phyloP scores from a whole-genome alignment of 1,140 invertebrate species.

The Akabosia matsudoensis region DNA sequence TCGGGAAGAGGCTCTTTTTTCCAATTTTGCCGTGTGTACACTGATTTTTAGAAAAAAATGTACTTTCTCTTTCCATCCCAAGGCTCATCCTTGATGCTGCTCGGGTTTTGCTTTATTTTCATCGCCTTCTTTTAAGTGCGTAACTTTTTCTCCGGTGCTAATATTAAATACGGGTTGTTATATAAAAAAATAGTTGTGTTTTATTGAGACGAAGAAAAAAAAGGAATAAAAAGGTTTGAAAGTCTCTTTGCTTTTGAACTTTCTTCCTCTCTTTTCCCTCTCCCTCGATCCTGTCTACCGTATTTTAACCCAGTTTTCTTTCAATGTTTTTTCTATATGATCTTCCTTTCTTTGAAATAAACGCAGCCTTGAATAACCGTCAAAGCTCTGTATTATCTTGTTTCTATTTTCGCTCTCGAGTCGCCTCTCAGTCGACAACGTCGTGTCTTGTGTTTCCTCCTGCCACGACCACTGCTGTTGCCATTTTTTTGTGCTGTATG shows the following conservation, averaged over 20 bases:
- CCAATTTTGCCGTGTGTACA: background rate
- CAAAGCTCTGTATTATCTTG: background rate
- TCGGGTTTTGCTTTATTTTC: background rate
- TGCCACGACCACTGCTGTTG: background rate
- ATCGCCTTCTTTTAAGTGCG: background rate
- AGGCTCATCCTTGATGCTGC: background rate
- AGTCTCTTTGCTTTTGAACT: background rate
- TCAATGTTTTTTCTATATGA: background rate
- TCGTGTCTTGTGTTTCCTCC: background rate
- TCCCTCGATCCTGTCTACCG: background rate
- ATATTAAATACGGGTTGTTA: no score
- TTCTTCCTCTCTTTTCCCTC: no score
- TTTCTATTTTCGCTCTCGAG: background rate
- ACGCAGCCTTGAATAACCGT: background rate
- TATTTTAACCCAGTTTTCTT: background rate
- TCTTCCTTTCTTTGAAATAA: background rate
- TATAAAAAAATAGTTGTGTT: no score
- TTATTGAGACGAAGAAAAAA: background rate
- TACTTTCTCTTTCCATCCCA: background rate
- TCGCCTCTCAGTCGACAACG: background rate
- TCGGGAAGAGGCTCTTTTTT: background rate
- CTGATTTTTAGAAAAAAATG: background rate
- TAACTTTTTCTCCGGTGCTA: background rate
- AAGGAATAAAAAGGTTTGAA: background rate
- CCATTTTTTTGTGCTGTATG: background rate